phyloP scores from a whole-genome alignment of 2,113 vertebrate genomes.

The Suricata suricatta region DNA sequence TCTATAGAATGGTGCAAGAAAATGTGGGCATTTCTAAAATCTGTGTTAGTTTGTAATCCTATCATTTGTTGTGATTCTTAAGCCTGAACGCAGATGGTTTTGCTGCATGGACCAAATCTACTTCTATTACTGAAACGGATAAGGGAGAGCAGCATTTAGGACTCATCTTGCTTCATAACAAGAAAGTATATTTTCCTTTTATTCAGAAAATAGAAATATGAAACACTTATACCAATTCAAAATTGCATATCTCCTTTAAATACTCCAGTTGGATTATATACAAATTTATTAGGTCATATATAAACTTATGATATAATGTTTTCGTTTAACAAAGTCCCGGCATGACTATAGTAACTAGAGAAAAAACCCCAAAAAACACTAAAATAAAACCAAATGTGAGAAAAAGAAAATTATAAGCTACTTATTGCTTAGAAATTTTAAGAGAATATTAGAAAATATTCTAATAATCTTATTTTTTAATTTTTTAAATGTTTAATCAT shows the following conservation, averaged over 20 bases:
- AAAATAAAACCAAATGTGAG: slow-evolving; percentile 1
- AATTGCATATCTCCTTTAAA: not conserved
- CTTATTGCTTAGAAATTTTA: not conserved
- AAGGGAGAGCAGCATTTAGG: not conserved
- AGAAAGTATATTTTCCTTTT: slow-evolving; percentile 11
- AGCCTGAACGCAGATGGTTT: not conserved
- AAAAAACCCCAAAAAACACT: not conserved
- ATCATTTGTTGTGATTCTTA: not conserved
- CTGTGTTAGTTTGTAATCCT: not conserved
- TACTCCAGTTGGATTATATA: not conserved
- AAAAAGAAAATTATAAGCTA: not conserved
- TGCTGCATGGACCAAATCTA: not conserved
- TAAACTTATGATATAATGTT: not conserved
- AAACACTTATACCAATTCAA: not conserved
- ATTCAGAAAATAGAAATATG: slow-evolving; percentile 46
- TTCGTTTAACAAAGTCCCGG: not conserved
- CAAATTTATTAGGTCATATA: not conserved
- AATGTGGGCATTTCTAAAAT: not conserved
- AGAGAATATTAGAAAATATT: not conserved
- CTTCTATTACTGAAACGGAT: not conserved
- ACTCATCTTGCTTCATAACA: not conserved
- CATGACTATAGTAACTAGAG: not conserved
- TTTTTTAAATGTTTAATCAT: too few relatives aligned
- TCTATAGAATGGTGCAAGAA: not conserved
- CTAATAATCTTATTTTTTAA: not conserved